A percentile compares a stretch with the other conserved stretches of the same genome.
These are phyloP conservation scores for Anagrus nilaparvatae DNA, from an alignment of 1,140 invertebrate species.

Conservation along the genomic window DNA sequence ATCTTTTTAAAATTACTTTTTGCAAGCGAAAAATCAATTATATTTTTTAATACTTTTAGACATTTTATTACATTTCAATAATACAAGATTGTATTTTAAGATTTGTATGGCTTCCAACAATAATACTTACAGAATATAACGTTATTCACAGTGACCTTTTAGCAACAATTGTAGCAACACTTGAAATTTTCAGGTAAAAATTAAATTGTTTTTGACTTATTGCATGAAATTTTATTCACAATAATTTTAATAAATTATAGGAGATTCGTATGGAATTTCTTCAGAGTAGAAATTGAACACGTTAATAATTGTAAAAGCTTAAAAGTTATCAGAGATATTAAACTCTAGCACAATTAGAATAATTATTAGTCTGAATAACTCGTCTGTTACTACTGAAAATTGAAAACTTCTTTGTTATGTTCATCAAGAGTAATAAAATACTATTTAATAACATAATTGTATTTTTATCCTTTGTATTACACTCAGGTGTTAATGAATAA, in stretches of 20 bases:
- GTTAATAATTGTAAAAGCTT: constrained; percentile 98
- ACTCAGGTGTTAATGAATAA: too few relatives aligned
- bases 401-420: too few relatives aligned
- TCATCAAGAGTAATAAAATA: too few relatives aligned
- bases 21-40: background rate
- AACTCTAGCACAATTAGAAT: too few relatives aligned
- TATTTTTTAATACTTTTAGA: constrained; percentile 22
- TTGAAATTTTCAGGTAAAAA: constrained; percentile 68
- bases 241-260: constrained; percentile 28
- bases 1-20: background rate
- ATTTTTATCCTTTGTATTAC: too few relatives aligned
- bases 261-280: constrained; percentile 51
- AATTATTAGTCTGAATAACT: too few relatives aligned
- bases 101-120: constrained; percentile 70
- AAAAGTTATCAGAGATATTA: constrained; percentile 93
- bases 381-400: too few relatives aligned
- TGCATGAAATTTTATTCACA: background rate
- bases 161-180: constrained; percentile 62
- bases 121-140: constrained; percentile 66
- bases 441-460: too few relatives aligned
- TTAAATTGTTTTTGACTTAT: background rate
- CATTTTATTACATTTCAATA: constrained; percentile 70
- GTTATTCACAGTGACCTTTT: constrained; percentile 65
- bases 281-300: constrained; percentile 97
- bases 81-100: constrained; percentile 73